These are phyloP conservation scores for Nothura maculosa DNA, from an alignment of 2,797 vertebrate genomes.

Conservation along the genomic window DNA sequence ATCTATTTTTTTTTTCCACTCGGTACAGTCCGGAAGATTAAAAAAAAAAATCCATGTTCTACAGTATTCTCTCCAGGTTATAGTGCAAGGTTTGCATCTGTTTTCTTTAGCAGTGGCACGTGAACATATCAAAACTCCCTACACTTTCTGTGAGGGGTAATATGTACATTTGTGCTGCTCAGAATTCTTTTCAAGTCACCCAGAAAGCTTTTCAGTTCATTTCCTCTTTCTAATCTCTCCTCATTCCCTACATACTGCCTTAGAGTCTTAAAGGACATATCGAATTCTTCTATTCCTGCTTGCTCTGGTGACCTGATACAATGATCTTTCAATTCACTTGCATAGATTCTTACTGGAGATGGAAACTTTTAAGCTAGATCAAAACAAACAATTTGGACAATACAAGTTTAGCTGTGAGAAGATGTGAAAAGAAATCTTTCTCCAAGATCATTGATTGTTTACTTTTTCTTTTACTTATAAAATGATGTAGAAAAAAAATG, in stretches of 20 bases:
- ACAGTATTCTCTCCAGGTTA: background rate
- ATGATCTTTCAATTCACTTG: background rate
- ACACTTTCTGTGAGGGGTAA: conserved; percentile 3
- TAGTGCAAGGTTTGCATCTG: background rate
- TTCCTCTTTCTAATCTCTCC: conserved; percentile 41
- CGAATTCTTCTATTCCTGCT: conserved; percentile 6
- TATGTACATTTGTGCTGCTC: background rate
- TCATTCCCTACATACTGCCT: background rate
- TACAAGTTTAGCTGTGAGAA: background rate
- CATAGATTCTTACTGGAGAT: background rate
- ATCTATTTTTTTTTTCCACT: background rate
- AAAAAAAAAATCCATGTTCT: background rate
- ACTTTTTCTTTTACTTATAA: background rate
- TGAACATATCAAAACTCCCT: background rate
- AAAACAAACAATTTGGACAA: conserved; percentile 13
- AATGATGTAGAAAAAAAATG: background rate
- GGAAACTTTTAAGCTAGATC: background rate
- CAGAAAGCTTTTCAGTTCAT: background rate
- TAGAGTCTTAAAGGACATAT: background rate
- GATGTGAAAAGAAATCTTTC: background rate
- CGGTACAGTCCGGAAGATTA: conserved; percentile 9
- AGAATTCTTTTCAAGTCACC: conserved; percentile 5
- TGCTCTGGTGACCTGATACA: background rate
- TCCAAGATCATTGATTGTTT: background rate
- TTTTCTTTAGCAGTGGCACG: background rate